Evolutionary conservation across 2,113 vertebrate genomes (phyloP), one percentile per base, ranked within the genome.

Genomic region (Ardeotis arabs): DNA sequence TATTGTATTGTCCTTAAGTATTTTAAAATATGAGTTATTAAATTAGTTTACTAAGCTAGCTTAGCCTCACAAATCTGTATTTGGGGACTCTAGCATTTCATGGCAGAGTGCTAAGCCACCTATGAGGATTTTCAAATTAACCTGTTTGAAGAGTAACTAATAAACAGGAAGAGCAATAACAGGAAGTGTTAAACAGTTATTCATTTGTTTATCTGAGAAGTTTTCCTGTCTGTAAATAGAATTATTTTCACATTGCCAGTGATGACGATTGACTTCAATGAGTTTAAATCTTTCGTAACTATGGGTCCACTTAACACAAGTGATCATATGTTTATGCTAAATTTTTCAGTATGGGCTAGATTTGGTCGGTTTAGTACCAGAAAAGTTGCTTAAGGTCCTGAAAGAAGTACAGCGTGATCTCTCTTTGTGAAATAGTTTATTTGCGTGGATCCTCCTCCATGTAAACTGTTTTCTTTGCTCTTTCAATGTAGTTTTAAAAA

Each of bases 21-120:
- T n/a, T 86, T 80, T 85, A 91, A 91, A 90, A 75, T 81, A 52
- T 44, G 52, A 94, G 52, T 79, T 88, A 89, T 93, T 88, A 83
- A 86, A 92, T 83, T 78, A 83, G 13, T 44, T 84, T 79, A 52
- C 18, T 55, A 74, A 90, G 41, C 18, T 37, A 85, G 15, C 14
- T 70, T 63, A 84, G 25, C 16, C 10, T 63, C 77, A 44, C n/a
- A 81, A 79, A 68, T 44, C 67, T 56, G 13, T 44, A 17, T 77
- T 29, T 87, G 52, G 29, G 45, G 45, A 53, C 59, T 50, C 74
- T n/a, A 81, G 37, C 41, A 39, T 84, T 56, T 87, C 72, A 70
- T 41, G 37, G 49, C 25, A 45, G 28, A 59, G 17, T 25, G 21
- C 31, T 92, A 87, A 88, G 68, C 21, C 20, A 52, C 2, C 20